These are phyloP conservation scores for Arnoldichthys spilopterus DNA, from an alignment of 2,797 vertebrate genomes.

Conservation along the genomic window DNA sequence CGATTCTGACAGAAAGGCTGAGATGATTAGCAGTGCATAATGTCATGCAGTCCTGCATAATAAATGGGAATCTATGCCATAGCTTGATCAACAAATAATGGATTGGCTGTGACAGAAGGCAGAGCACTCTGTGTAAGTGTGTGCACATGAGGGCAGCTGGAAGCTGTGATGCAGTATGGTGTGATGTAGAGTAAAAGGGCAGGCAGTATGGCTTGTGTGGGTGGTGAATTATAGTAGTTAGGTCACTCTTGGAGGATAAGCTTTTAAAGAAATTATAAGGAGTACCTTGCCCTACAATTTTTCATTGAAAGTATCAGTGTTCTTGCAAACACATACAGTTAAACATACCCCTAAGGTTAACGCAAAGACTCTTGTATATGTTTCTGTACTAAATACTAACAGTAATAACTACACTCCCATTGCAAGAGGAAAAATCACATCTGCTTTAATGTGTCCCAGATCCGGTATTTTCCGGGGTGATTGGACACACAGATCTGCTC, in stretches of 20 bases:
- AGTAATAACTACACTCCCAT: too few relatives aligned
- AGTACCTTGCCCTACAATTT: not conserved
- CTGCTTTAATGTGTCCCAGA: too few relatives aligned
- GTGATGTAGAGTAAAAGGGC: not conserved
- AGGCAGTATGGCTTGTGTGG: not conserved
- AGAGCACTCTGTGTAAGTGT: constrained; percentile 11
- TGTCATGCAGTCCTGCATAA: constrained; percentile 32
- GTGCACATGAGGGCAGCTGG: not conserved
- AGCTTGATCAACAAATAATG: constrained; percentile 45
- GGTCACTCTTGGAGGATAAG: not conserved
- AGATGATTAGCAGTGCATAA: constrained; percentile 20
- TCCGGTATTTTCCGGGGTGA: too few relatives aligned
- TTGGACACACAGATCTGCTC: too few relatives aligned
- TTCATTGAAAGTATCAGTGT: not conserved
- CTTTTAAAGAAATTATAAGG: not conserved
- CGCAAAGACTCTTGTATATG: too few relatives aligned
- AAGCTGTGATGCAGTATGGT: constrained; percentile 4
- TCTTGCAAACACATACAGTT: not conserved
- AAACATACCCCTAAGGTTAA: not conserved
- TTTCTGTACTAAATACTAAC: too few relatives aligned
- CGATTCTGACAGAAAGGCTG: constrained; percentile 1
- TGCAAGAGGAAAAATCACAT: too few relatives aligned
- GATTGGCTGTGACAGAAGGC: constrained; percentile 41
- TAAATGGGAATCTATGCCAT: constrained; percentile 36
- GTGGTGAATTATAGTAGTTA: not conserved